Base-by-base conservation (phyloP, 1,140 invertebrate species). In the Drosophila repletoides region DNA sequence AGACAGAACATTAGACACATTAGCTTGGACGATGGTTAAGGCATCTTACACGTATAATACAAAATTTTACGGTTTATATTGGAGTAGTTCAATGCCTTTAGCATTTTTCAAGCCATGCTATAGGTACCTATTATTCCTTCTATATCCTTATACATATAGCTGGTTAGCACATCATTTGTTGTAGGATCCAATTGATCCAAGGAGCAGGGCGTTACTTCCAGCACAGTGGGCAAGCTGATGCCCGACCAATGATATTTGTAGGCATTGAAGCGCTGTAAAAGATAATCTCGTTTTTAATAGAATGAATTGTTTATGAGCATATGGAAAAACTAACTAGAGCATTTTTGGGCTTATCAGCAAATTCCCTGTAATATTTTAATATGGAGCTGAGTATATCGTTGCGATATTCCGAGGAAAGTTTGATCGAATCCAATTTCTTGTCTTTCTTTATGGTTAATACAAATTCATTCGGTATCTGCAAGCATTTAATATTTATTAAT, bases 211-310 rank as follows among this genome's bases (percentile, higher is more conserved):
- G 96, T 96, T 0, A 99, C 94, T 92, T 98, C 96, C 48, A 99
- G 91, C 4, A 97, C 93, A 10, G 98, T 94, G 2, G 97, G 96
- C 24, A 98, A 91, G 67, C 95, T 93, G 40, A 95, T 95, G 41
- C 98, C 97, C 46, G 97, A 97, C 97, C 98, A 99, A 84, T 98
- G 97, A 84, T 97, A 94, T 92, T 99, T 99, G 88, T 95, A 97
- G 5, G 95, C 96, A 92, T 95, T 94, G 91, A 95, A 98, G 88
- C 94, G 94, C 96, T 98, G 91, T n/a, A 19, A 6, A 59, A 17
- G 17, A 5, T 12, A n/a, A 58, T 29, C 26, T 22, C 43, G 4
- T 14, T 1, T 17, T 55, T 29, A 36, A 34, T 9, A 36, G 12
- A 4, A 6, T 34, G n/a, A 51, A 48, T 21, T 2, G 3, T 5